phyloP scores from a whole-genome alignment of 1,140 invertebrate genomes.

The Drosophila elegans region DNA sequence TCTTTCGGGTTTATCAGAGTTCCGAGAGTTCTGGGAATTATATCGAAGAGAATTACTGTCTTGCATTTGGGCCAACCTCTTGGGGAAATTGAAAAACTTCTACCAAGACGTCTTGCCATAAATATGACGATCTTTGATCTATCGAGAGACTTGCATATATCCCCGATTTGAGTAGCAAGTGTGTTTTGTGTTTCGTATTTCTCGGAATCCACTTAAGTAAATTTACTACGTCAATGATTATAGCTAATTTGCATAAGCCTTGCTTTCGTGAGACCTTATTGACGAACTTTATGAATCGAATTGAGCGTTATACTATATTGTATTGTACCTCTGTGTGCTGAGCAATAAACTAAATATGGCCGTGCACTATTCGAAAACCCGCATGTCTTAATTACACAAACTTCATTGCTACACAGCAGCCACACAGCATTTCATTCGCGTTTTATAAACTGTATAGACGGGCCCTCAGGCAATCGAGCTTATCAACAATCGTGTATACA shows the following conservation, averaged over 20 bases:
- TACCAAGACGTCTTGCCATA: neutral
- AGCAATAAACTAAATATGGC: constrained; percentile 1
- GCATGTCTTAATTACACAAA: constrained; percentile 17
- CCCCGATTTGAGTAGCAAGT: constrained; percentile 12
- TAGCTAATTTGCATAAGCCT: constrained; percentile 47
- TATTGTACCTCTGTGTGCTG: neutral
- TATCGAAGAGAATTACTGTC: constrained; percentile 41
- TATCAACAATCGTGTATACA: constrained; percentile 38
- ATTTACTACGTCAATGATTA: constrained; percentile 52
- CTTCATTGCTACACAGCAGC: constrained; percentile 9
- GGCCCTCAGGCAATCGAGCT: constrained; percentile 23
- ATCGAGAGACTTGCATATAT: neutral
- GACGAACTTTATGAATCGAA: constrained; percentile 40
- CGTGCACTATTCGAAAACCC: constrained; percentile 12
- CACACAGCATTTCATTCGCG: neutral
- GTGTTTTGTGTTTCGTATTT: constrained; percentile 9
- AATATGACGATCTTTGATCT: constrained; percentile 5
- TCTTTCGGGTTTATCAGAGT: constrained; percentile 32
- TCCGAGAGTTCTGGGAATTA: constrained; percentile 43
- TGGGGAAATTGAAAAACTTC: neutral
- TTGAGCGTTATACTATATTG: constrained; percentile 21
- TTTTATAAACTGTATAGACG: neutral
- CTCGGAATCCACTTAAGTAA: constrained; percentile 51
- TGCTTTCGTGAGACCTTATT: constrained; percentile 32
- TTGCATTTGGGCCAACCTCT: constrained; percentile 6